Base-by-base conservation (phyloP, 2,797 vertebrate species). In the Poeciliopsis turneri region DNA sequence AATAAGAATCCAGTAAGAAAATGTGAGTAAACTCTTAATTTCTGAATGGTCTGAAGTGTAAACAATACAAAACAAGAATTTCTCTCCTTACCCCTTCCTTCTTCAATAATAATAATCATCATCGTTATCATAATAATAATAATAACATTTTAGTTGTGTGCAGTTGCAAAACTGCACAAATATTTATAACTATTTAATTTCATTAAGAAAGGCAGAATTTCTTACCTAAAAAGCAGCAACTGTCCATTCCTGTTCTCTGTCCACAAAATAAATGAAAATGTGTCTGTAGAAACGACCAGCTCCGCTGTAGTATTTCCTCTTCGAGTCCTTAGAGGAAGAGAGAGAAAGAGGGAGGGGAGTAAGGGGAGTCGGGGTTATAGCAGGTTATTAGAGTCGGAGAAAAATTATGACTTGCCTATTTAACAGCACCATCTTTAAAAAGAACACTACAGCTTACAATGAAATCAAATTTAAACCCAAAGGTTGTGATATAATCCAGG, bases 171-270 rank as follows among this genome's bases (percentile, higher is more conserved):
- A 66, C 75, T 74, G 64, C 28, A 11, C 5, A 28, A 9, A 16
- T 61, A 13, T 55, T n/a, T 12, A 2, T 45, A 49, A 74, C 72
- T 83, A 69, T 68, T 78, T 77, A 1, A 45, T 61, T 59, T 71
- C 47, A 75, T 71, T 2, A 23, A 30, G 0, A 25, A 45, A 74
- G 0, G 71, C 23, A n/a, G 5, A 5, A 28, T 86, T 36, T 71
- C 91, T 92, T 91, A 94, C 93, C 93, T 92, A 83, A 28, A 89
- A 87, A 83, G 45, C 73, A 61, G 81, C 39, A 85, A 81, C 81
- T 91, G 85, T 92, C 90, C 92, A 93, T 93, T 74, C 87, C 84
- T 84, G 75, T 84, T 88, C 84, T 82, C 84, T 91, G 74, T 86
- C 80, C 84, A 74, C 55, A 78, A 72, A 74, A 86, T 84, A 87